Evolutionary conservation across 1,140 invertebrate species (phyloP).

Genomic region (Colletes latitarsis): DNA sequence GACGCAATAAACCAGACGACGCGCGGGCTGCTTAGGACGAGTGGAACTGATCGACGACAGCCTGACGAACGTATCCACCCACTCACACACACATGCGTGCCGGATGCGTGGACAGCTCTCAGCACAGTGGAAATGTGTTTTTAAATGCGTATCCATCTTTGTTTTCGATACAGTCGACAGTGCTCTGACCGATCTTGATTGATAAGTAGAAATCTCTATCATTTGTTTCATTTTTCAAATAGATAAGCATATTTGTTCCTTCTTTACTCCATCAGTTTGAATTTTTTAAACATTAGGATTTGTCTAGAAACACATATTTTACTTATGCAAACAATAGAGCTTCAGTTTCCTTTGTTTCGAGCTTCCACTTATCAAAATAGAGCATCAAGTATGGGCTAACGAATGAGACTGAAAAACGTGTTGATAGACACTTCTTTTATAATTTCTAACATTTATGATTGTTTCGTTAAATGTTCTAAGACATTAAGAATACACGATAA

Average conservation of each 20-base stretch:
- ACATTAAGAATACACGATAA: neutral
- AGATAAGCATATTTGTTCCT: too few species aligned
- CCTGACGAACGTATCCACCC: conserved; percentile 51
- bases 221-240: neutral
- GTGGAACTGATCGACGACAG: conserved; percentile 40
- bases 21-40: conserved; percentile 40
- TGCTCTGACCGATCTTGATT: neutral
- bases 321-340: too few species aligned
- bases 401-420: too few species aligned
- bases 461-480: neutral
- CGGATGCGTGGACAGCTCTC: neutral
- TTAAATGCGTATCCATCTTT: neutral
- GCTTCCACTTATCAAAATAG: too few species aligned
- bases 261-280: too few species aligned
- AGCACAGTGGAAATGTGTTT: conserved; percentile 36
- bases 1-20: conserved; percentile 60
- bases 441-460: too few species aligned
- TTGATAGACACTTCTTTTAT: too few species aligned
- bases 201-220: neutral
- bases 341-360: too few species aligned
- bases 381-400: too few species aligned
- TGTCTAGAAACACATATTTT: too few species aligned
- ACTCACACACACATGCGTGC: conserved; percentile 7
- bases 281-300: too few species aligned
- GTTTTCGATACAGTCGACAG: neutral